Evolutionary conservation across 1,140 invertebrate species (phyloP).

Genomic region (Bombyx mandarina): DNA sequence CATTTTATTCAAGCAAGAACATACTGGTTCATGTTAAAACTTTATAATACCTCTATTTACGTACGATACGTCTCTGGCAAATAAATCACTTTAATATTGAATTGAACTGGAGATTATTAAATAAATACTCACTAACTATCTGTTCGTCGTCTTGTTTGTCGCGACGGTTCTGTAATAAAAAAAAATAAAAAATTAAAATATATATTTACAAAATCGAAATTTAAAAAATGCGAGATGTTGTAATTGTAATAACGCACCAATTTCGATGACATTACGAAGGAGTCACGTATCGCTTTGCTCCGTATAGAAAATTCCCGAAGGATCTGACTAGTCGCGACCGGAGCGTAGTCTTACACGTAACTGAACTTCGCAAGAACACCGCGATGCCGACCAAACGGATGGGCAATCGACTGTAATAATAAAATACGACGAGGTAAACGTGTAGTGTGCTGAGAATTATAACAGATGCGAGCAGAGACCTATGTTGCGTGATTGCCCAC

Average conservation of each 20-base stretch:
- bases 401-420: neutral
- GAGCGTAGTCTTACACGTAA: constrained; percentile 1
- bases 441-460: no score
- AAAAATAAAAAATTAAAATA: neutral
- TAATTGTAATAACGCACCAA: constrained; percentile 28
- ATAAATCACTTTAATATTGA: no score
- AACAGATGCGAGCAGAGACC: no score
- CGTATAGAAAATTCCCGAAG: neutral
- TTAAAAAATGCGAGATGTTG: neutral
- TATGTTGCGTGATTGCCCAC: no score
- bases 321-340: neutral
- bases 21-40: neutral
- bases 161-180: constrained; percentile 31
- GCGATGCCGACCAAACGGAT: neutral
- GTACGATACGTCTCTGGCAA: no score
- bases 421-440: no score
- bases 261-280: constrained; percentile 15
- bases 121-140: constrained; percentile 72
- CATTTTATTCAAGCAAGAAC: neutral
- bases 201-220: constrained; percentile 1
- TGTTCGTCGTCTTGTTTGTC: constrained; percentile 75
- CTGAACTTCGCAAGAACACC: neutral
- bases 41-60: neutral
- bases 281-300: no score
- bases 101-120: no score